phyloP scores from a whole-genome alignment of 2,888 invertebrate species.

The Venusia cambrica region DNA sequence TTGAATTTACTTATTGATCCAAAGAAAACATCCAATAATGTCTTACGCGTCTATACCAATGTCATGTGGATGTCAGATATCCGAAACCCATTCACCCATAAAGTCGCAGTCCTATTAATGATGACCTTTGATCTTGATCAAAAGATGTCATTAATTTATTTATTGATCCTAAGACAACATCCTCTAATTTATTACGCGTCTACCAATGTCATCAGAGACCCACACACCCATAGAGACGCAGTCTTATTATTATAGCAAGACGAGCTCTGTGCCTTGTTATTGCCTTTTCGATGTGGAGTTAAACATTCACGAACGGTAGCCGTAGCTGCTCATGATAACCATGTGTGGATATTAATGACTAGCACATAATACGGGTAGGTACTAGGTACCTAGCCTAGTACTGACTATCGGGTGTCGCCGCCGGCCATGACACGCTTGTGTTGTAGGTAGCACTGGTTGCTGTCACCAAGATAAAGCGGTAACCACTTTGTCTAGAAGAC shows the following conservation, averaged over 20 bases:
- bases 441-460: slow-evolving; percentile 7
- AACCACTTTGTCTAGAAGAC: slow-evolving; percentile 21
- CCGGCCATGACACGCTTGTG: slow-evolving; percentile 20
- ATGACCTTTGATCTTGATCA: too few relatives aligned
- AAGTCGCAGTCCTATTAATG: too few relatives aligned
- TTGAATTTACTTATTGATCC: too few relatives aligned
- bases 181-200: slow-evolving; percentile 5
- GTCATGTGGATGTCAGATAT: too few relatives aligned
- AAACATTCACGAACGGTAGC: slow-evolving; percentile 25
- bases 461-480: slow-evolving; percentile 16
- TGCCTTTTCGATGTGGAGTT: slow-evolving; percentile 18
- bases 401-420: slow-evolving; percentile 17
- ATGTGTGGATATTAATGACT: slow-evolving; percentile 23
- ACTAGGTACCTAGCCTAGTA: too few relatives aligned
- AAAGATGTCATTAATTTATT: too few relatives aligned
- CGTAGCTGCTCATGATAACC: slow-evolving; percentile 26
- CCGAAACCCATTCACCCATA: too few relatives aligned
- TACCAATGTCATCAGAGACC: neutral
- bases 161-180: too few relatives aligned
- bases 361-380: slow-evolving; percentile 15
- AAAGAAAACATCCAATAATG: too few relatives aligned
- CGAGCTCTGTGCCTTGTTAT: slow-evolving; percentile 17
- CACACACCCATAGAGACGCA: slow-evolving; percentile 8
- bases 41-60: too few relatives aligned
- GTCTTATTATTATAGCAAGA: slow-evolving; percentile 17